phyloP scores from a whole-genome alignment of 2,888 invertebrate genomes.

The Coleophora deauratella region DNA sequence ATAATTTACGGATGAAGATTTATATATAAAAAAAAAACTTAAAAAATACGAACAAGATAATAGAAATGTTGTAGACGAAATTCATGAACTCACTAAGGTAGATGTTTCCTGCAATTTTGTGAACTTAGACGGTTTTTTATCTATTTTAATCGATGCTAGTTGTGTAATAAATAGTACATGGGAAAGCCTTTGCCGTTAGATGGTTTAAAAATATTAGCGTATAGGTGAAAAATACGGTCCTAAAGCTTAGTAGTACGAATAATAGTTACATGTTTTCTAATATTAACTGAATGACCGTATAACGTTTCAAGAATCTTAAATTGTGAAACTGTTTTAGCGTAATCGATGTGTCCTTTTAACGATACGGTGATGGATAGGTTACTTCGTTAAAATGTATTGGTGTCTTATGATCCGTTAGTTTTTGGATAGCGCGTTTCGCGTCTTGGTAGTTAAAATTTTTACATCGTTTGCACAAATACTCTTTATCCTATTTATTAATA shows the following conservation, averaged over 20 bases:
- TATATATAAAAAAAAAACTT: conserved; percentile 36
- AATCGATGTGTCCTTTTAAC: conserved; percentile 45
- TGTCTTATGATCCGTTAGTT: conserved; percentile 27
- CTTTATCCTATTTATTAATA: conserved; percentile 34
- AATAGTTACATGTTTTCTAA: conserved; percentile 46
- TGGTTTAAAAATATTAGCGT: conserved; percentile 28
- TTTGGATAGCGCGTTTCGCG: neutral
- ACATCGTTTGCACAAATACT: conserved; percentile 63
- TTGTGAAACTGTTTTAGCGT: conserved; percentile 50
- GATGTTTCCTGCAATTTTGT: conserved; percentile 53
- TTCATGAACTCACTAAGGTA: conserved; percentile 51
- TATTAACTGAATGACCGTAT: conserved; percentile 27
- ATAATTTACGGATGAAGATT: conserved; percentile 69
- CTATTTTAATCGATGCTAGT: conserved; percentile 68
- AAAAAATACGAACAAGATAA: conserved; percentile 33
- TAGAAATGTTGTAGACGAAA: conserved; percentile 31
- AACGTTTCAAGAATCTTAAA: conserved; percentile 48
- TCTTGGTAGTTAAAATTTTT: conserved; percentile 5
- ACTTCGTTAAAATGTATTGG: conserved; percentile 19
- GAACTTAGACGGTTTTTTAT: conserved; percentile 55
- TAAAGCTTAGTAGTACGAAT: conserved; percentile 60
- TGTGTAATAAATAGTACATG: conserved; percentile 37
- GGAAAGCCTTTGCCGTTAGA: conserved; percentile 36
- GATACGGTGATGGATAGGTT: conserved; percentile 30
- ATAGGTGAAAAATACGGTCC: conserved; percentile 46